Evolutionary conservation across 2,797 vertebrate species (phyloP).

Genomic region (Avahi laniger): DNA sequence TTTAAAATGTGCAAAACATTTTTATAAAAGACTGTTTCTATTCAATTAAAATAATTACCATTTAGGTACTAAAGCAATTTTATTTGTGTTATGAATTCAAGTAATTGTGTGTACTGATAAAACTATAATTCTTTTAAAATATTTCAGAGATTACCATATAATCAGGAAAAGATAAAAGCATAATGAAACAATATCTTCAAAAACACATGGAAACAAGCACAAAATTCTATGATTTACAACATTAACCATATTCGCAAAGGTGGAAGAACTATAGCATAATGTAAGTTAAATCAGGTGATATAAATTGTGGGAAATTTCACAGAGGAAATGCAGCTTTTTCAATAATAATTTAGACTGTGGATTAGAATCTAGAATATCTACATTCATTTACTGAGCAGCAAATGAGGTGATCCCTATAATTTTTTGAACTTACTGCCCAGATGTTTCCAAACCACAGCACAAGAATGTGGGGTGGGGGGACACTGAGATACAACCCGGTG

Average conservation of each 20-base stretch:
- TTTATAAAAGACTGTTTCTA: neutral
- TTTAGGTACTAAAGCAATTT: neutral
- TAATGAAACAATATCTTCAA: neutral
- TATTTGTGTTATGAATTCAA: neutral
- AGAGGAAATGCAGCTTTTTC: neutral
- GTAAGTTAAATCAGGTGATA: neutral
- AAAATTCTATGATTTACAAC: neutral
- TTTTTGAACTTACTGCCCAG: neutral
- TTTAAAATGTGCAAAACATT: neutral
- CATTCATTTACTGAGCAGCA: neutral
- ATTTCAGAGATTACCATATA: neutral
- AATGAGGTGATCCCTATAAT: neutral
- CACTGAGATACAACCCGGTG: neutral
- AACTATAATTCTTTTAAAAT: constrained; percentile 23
- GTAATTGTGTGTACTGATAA: constrained; percentile 7
- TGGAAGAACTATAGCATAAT: neutral
- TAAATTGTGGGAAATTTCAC: neutral
- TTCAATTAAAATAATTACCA: constrained; percentile 31
- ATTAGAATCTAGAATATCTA: neutral
- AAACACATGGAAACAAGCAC: neutral
- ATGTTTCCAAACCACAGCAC: neutral
- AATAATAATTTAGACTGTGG: neutral
- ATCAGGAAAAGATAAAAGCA: neutral
- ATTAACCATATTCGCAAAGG: neutral
- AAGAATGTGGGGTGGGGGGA: fast-evolving